phyloP scores from a whole-genome alignment of 2,888 invertebrate genomes.

The Nesidiocoris tenuis region DNA sequence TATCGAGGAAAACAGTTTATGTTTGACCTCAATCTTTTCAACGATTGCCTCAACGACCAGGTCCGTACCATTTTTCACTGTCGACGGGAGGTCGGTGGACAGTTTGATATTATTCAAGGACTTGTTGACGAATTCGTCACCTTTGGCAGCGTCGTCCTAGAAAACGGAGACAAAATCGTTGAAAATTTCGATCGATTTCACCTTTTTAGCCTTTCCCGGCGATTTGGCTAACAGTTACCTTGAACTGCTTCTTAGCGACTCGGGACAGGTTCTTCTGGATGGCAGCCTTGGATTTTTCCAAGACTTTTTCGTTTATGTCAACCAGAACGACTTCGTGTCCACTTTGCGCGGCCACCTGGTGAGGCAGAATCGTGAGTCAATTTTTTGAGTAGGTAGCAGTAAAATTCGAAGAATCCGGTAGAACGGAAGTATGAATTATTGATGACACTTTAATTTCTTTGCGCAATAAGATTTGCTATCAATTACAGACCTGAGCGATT shows the following conservation, averaged over 20 bases:
- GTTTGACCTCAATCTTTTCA: slow-evolving; percentile 76
- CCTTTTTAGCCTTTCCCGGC: no score
- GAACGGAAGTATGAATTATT: no score
- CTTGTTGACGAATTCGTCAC: slow-evolving; percentile 66
- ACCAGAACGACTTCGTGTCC: slow-evolving; percentile 80
- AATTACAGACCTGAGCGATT: slow-evolving; percentile 83
- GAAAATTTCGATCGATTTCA: no score
- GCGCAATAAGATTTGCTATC: no score
- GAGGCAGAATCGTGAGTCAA: no score
- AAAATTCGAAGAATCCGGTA: no score
- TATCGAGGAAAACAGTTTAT: slow-evolving; percentile 70
- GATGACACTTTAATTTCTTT: no score
- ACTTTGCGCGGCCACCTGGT: slow-evolving; percentile 83
- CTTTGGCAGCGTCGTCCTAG: slow-evolving; percentile 63
- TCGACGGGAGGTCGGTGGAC: slow-evolving; percentile 62
- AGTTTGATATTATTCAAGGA: slow-evolving; percentile 64
- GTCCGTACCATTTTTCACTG: slow-evolving; percentile 65
- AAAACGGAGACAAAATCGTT: no score
- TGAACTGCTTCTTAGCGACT: slow-evolving; percentile 75
- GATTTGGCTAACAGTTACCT: no score
- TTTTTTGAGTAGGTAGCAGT: no score
- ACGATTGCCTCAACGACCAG: slow-evolving; percentile 84
- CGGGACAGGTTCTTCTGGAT: slow-evolving; percentile 70
- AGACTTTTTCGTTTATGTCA: slow-evolving; percentile 70
- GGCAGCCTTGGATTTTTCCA: slow-evolving; percentile 69